Conservation (phyloP, 1,140 invertebrate genomes). For the Idris sp. region DNA sequence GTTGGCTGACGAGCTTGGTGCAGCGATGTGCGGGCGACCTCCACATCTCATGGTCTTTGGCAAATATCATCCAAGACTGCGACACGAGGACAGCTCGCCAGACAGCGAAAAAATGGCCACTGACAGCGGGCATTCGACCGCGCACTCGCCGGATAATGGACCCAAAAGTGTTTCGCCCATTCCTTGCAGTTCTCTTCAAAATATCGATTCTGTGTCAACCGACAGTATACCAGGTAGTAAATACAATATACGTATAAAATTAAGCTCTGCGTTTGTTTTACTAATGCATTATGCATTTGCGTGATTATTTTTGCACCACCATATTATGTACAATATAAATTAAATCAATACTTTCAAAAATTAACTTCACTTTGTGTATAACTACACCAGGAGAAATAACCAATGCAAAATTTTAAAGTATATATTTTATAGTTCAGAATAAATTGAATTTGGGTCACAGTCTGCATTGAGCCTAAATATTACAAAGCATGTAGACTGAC, state of each 20-base stretch:
- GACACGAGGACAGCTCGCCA: conserved; percentile 89
- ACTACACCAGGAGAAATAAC: too few relatives aligned
- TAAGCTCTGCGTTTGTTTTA: conserved; percentile 20
- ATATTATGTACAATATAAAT: neutral
- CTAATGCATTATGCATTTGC: neutral
- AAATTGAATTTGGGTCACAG: too few relatives aligned
- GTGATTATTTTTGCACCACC: neutral
- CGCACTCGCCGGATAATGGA: conserved; percentile 90
- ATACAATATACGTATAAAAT: conserved; percentile 14
- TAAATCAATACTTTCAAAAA: neutral
- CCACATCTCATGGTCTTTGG: conserved; percentile 83
- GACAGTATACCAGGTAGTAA: conserved; percentile 74
- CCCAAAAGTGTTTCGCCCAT: conserved; percentile 89
- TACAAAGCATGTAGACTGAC: too few relatives aligned
- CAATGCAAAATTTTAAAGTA: too few relatives aligned
- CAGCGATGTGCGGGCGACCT: conserved; percentile 65
- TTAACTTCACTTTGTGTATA: too few relatives aligned
- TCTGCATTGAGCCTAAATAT: too few relatives aligned
- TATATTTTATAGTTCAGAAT: too few relatives aligned
- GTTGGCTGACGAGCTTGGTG: conserved; percentile 84
- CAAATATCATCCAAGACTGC: conserved; percentile 82
- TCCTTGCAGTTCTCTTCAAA: conserved; percentile 72
- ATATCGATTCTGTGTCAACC: conserved; percentile 73
- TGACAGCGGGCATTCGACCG: conserved; percentile 93
- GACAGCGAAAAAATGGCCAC: conserved; percentile 90